Evolutionary conservation across 2,888 invertebrate genomes (phyloP).

Genomic region (Lasioglossum oenotherae): DNA sequence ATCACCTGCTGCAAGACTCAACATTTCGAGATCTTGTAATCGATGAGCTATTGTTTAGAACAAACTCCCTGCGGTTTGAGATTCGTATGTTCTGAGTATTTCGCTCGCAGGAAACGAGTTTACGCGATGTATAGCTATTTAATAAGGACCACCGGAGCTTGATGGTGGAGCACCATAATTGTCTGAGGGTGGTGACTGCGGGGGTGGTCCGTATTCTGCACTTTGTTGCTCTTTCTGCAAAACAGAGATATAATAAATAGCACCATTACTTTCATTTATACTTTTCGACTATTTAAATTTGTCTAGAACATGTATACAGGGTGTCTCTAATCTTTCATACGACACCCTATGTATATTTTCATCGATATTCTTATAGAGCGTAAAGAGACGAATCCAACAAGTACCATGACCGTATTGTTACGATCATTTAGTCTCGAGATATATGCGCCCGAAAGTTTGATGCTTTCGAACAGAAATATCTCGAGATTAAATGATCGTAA

Average conservation of each 20-base stretch:
- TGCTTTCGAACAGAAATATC: not conserved
- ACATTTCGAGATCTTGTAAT: constrained; percentile 16
- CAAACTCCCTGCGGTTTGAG: constrained; percentile 7
- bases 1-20: constrained; percentile 7
- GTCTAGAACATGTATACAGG: no score
- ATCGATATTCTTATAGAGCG: not conserved
- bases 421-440: not conserved
- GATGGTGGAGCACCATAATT: constrained; percentile 85
- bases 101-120: constrained; percentile 4
- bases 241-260: constrained; percentile 26
- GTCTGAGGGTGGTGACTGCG: constrained; percentile 79
- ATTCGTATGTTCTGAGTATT: constrained; percentile 28
- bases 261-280: not conserved
- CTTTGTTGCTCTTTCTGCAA: constrained; percentile 79
- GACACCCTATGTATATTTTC: not conserved
- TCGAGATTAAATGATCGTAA: not conserved
- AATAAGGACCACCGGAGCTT: constrained; percentile 73
- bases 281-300: not conserved
- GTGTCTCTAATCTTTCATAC: not conserved
- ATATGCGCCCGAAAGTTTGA: not conserved
- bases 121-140: constrained; percentile 19
- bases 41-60: not conserved
- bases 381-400: not conserved
- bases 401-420: not conserved
- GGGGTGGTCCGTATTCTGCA: constrained; percentile 81